Evolutionary conservation across 2,113 vertebrate genomes (phyloP), one percentile per base, ranked within the genome.

Genomic region (Chloropsis cyanopogon): DNA sequence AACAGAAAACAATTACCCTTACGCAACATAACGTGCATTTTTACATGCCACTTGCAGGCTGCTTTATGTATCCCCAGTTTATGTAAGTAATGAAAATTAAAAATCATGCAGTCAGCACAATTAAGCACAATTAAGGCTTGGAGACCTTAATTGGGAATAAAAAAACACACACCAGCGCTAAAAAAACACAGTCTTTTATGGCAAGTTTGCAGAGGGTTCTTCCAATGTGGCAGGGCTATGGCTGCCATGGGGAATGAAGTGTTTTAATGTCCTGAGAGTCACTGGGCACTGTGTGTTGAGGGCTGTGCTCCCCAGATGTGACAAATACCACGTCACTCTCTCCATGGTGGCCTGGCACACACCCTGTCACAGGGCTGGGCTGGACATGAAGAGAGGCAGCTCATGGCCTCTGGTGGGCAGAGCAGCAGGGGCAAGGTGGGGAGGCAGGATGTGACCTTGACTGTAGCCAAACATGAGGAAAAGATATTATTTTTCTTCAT

Each of bases 21-120:
- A 68, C 0, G 18, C 70, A 92, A 95, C 0, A 0, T 10, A 89
- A 82, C 3, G 7, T 82, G 80, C 77, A 21, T 66, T 89, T 89
- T 60, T 53, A 61, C 82, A 66, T 23, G 75, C 46, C 17, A 11
- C 50, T 91, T 12, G 7, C 87, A 78, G 2, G 3, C 66, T 72
- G n/a, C n/a, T 84, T 92, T 53, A 71, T 59, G 52, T 19, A 59
- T 73, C 72, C 69, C 47, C 31, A 17, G 54, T 91, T 96, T 90
- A 92, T 80, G 39, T 65, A 73, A 92, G 88, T 56, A 82, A 92
- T 52, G 59, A 92, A 84, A 79, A 89, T 85, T 83, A 87, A 84
- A 17, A 68, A 47, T 71, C 35, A 61, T 1, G 1, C 49, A 39
- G 76, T 42, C 88, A 88, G 94, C 63, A 59, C 76, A 59, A 26